Conservation (phyloP, 2,888 invertebrate species). For the Eledone cirrhosa region DNA sequence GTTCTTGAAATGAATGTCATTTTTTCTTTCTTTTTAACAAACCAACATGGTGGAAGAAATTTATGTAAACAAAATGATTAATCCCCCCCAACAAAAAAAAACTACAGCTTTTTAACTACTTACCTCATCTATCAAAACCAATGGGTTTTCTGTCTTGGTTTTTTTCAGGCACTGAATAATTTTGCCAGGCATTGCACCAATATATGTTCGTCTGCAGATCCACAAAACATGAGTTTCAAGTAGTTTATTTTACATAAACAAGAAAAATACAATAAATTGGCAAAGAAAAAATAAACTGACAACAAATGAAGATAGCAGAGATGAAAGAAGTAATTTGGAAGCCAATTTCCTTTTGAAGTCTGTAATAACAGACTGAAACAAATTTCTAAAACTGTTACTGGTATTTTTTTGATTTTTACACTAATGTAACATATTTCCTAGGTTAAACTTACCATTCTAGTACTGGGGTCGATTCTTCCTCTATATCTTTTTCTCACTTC, state of each 20-base stretch:
- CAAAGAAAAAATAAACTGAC: no score
- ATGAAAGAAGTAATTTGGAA: no score
- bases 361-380: no score
- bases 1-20: background rate
- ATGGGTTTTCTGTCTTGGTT: conserved; percentile 95
- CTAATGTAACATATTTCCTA: no score
- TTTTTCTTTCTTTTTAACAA: background rate
- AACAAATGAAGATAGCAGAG: no score
- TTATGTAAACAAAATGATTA: background rate
- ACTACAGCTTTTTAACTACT: conserved; percentile 4
- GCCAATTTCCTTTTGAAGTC: no score
- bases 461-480: no score
- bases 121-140: conserved; percentile 98
- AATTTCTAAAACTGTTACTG: no score
- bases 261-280: background rate
- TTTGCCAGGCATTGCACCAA: conserved; percentile 99
- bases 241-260: background rate
- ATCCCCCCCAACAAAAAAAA: background rate
- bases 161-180: conserved; percentile 99
- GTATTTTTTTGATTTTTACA: no score
- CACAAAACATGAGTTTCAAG: background rate
- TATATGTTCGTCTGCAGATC: conserved; percentile 81
- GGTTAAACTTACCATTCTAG: no score
- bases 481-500: no score
- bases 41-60: background rate